These are phyloP conservation scores for Propithecus perrieri DNA, from an alignment of 2,797 vertebrate species.

Conservation along the genomic window DNA sequence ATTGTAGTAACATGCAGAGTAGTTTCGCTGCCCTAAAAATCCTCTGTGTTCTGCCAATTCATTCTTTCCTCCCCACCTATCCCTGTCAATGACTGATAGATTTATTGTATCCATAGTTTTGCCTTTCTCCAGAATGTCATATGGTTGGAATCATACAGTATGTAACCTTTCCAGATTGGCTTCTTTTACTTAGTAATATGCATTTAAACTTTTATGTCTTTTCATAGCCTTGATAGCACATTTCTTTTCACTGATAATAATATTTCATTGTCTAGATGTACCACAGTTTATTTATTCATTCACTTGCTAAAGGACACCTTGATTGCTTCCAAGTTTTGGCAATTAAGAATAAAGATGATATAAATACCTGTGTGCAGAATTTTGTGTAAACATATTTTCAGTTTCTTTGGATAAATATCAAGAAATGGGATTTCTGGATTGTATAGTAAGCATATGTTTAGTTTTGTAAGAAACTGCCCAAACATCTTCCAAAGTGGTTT, in stretches of 20 bases:
- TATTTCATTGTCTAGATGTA: not conserved
- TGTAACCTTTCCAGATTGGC: not conserved
- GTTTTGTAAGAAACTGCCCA: not conserved
- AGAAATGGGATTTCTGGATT: not conserved
- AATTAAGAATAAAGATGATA: not conserved
- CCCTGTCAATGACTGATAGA: not conserved
- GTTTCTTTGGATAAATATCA: not conserved
- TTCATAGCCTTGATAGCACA: not conserved
- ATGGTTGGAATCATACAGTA: not conserved
- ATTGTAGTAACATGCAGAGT: not conserved
- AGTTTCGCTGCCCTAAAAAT: not conserved
- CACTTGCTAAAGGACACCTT: not conserved
- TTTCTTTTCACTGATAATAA: not conserved
- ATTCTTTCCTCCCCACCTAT: not conserved
- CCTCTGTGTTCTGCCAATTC: not conserved
- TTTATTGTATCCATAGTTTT: not conserved
- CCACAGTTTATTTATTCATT: not conserved
- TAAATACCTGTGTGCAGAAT: not conserved
- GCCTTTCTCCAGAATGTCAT: not conserved
- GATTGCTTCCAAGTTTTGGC: not conserved
- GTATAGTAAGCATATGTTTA: not conserved
- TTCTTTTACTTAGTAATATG: not conserved
- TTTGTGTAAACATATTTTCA: not conserved
- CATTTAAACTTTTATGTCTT: not conserved
- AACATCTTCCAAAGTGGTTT: not conserved